Percentiles rank a stretch among this genome's conserved stretches.
phyloP scores from a whole-genome alignment of 2,888 invertebrate species.

The Escarpia spicata region DNA sequence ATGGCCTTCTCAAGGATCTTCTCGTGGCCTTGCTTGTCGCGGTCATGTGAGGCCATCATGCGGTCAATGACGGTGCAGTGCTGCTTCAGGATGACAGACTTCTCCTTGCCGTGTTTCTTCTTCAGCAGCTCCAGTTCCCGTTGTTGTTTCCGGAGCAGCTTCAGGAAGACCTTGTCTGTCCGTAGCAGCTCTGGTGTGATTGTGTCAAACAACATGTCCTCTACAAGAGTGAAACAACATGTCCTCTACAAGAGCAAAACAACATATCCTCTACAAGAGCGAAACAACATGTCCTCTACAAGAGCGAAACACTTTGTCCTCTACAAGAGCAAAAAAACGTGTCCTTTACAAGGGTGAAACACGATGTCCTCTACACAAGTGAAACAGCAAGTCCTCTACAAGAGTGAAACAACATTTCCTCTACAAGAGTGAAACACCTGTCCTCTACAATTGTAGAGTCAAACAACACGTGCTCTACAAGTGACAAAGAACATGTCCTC shows the following conservation, averaged over 20 bases:
- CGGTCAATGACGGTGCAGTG: conserved; percentile 91
- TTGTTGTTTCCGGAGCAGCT: conserved; percentile 92
- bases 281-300: neutral
- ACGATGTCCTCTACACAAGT: too few species aligned
- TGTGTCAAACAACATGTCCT: conserved; percentile 57
- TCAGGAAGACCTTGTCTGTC: conserved; percentile 67
- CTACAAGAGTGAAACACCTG: too few species aligned
- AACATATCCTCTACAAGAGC: neutral
- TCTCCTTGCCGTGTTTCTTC: conserved; percentile 93
- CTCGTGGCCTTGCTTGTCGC: conserved; percentile 59
- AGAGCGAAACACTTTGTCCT: too few species aligned
- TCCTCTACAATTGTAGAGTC: too few species aligned
- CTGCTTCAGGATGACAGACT: conserved; percentile 82
- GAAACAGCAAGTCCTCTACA: too few species aligned
- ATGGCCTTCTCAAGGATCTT: conserved; percentile 71
- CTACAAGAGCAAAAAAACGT: too few species aligned
- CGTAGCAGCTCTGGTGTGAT: conserved; percentile 61
- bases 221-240: neutral
- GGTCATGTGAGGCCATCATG: conserved; percentile 74
- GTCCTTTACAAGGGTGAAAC: too few species aligned
- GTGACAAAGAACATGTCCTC: too few species aligned
- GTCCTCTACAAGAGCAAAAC: neutral
- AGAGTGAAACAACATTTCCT: too few species aligned
- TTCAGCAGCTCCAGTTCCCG: conserved; percentile 90
- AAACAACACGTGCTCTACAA: too few species aligned